These are phyloP conservation scores for Sterna hirundo DNA, from an alignment of 2,113 vertebrate species.

Conservation along the genomic window DNA sequence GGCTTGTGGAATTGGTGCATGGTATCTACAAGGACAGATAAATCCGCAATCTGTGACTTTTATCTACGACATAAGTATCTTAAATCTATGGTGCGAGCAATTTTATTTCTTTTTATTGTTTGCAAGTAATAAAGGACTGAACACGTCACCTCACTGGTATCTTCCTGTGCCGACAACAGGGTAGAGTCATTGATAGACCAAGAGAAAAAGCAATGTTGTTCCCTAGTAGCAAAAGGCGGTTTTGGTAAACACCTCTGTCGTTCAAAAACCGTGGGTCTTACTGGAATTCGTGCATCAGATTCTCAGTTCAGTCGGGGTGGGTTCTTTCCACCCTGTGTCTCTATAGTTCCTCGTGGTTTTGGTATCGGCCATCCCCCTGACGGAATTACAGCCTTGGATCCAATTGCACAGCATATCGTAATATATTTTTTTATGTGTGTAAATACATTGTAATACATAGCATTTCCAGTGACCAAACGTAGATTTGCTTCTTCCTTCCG, in stretches of 20 bases:
- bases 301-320: background rate
- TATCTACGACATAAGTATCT: background rate
- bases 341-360: background rate
- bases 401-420: background rate
- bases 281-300: background rate
- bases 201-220: background rate
- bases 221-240: background rate
- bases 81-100: background rate
- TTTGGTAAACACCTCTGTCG: background rate
- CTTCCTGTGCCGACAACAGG: background rate
- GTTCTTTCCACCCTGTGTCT: background rate
- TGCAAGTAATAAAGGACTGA: background rate
- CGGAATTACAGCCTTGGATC: background rate
- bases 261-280: background rate
- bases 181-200: background rate
- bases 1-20: background rate
- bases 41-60: background rate
- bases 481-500: background rate
- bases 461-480: background rate
- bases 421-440: background rate
- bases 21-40: background rate
- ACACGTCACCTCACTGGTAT: background rate
- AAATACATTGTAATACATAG: background rate
- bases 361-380: background rate
- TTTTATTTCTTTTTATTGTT: background rate